Conservation (phyloP, 1,140 invertebrate species). For the Drosophila ogumai region DNA sequence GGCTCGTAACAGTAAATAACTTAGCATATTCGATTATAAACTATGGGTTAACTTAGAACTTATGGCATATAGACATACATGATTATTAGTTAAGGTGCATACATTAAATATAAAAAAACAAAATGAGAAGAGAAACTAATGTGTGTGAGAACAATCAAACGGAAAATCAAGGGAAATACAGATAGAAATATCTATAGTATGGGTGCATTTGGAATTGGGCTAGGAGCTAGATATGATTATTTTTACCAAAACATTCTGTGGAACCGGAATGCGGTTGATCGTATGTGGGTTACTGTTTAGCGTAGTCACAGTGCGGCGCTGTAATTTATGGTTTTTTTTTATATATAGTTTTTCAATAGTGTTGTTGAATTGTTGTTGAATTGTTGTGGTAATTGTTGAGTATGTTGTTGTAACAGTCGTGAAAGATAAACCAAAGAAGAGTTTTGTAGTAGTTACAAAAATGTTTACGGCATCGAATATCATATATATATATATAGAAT, state of each 20-base stretch:
- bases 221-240: constrained; percentile 74
- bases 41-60: constrained; percentile 56
- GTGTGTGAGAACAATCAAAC: constrained; percentile 45
- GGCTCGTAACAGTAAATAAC: constrained; percentile 43
- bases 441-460: constrained; percentile 72
- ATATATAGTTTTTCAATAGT: constrained; percentile 56
- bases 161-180: neutral
- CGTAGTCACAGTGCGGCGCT: constrained; percentile 85
- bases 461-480: constrained; percentile 65
- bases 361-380: constrained; percentile 43
- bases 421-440: constrained; percentile 75
- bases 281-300: constrained; percentile 85
- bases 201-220: constrained; percentile 39
- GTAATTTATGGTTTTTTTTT: constrained; percentile 75
- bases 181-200: neutral
- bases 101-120: constrained; percentile 25
- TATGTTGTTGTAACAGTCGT: constrained; percentile 62
- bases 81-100: constrained; percentile 33
- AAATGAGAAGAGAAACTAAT: constrained; percentile 1
- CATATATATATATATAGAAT: constrained; percentile 41
- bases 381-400: constrained; percentile 37
- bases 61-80: constrained; percentile 41
- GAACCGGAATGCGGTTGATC: constrained; percentile 85
- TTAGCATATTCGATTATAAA: constrained; percentile 46
- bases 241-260: constrained; percentile 85